Conservation (phyloP, 2,113 vertebrate genomes). For the Ctenomys sociabilis region DNA sequence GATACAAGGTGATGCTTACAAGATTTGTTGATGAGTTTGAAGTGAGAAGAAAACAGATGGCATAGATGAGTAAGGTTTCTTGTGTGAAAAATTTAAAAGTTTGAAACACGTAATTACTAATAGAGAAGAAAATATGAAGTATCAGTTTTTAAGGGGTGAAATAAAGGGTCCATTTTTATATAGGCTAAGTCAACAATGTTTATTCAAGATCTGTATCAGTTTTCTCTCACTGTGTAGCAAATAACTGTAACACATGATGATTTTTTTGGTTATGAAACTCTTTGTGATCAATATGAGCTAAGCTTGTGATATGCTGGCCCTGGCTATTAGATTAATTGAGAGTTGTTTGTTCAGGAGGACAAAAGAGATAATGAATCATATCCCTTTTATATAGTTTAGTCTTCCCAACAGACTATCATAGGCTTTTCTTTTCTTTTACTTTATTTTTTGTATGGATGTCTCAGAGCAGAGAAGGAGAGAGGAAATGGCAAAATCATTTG, state of each 20-base stretch:
- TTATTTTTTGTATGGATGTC: neutral
- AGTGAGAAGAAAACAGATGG: neutral
- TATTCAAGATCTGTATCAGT: neutral
- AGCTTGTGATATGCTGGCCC: neutral
- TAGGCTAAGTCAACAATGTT: neutral
- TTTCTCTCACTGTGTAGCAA: neutral
- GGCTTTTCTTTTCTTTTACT: neutral
- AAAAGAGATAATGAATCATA: neutral
- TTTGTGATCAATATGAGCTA: neutral
- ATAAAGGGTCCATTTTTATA: neutral
- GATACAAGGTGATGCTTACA: neutral
- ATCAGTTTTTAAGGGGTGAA: neutral
- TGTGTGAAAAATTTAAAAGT: neutral
- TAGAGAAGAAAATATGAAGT: neutral
- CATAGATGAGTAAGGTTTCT: neutral
- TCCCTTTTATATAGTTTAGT: neutral
- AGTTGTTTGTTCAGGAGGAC: neutral
- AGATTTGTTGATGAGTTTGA: neutral
- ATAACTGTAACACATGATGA: neutral
- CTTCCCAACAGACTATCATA: neutral
- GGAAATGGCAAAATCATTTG: neutral
- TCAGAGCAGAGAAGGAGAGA: neutral
- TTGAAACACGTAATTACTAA: neutral
- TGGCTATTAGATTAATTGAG: neutral
- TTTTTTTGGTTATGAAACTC: neutral